Conservation (phyloP, 2,888 invertebrate genomes). For the Sphecodes monilicornis region DNA sequence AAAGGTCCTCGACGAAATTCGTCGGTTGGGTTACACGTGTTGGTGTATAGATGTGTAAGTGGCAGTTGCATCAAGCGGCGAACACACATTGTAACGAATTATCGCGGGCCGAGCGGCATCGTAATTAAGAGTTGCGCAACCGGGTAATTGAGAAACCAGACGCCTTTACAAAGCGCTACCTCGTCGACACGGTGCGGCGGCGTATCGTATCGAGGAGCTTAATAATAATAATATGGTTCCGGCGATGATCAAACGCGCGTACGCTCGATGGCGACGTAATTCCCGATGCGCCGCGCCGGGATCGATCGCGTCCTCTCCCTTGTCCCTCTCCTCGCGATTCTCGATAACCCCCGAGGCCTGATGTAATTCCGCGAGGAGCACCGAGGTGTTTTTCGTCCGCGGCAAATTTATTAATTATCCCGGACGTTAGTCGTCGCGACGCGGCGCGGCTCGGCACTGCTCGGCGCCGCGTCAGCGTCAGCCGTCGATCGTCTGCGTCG, state of each 20-base stretch:
- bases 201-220: slow-evolving; percentile 57
- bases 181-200: slow-evolving; percentile 42
- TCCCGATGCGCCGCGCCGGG: slow-evolving; percentile 23
- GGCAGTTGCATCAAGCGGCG: slow-evolving; percentile 47
- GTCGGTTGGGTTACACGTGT: slow-evolving; percentile 24
- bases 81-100: slow-evolving; percentile 65
- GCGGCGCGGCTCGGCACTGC: too few species aligned
- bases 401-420: slow-evolving; percentile 42
- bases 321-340: slow-evolving; percentile 23
- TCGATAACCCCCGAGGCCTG: slow-evolving; percentile 22
- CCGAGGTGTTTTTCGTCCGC: not conserved
- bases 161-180: slow-evolving; percentile 53
- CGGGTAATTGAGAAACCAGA: slow-evolving; percentile 68
- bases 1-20: slow-evolving; percentile 42
- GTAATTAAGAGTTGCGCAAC: slow-evolving; percentile 71
- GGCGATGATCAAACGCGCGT: slow-evolving; percentile 55
- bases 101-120: slow-evolving; percentile 56
- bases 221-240: slow-evolving; percentile 66
- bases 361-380: slow-evolving; percentile 25
- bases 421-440: not conserved
- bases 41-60: slow-evolving; percentile 40
- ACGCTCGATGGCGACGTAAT: slow-evolving; percentile 37
- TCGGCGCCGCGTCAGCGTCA: too few species aligned
- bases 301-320: slow-evolving; percentile 8
- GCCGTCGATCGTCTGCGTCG: not conserved